These are phyloP conservation scores for Calliopsis andreniformis DNA, from an alignment of 1,140 invertebrate genomes.

Conservation along the genomic window DNA sequence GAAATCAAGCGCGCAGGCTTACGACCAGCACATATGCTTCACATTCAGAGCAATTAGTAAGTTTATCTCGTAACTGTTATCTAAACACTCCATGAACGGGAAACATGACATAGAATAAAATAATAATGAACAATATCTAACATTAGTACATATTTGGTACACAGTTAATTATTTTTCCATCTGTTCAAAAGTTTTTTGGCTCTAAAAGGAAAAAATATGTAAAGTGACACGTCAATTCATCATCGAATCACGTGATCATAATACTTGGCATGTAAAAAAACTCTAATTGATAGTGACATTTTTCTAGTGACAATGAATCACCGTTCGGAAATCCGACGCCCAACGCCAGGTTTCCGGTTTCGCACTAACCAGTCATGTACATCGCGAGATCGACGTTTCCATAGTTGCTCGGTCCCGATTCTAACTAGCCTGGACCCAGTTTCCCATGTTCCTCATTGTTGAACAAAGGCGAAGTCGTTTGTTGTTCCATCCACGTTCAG, in stretches of 20 bases:
- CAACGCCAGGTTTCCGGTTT: constrained; percentile 51
- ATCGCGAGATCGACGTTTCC: constrained; percentile 29
- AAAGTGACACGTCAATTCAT: constrained; percentile 11
- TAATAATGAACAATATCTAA: too few relatives aligned
- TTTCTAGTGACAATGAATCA: constrained; percentile 41
- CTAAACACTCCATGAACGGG: too few relatives aligned
- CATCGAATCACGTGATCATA: constrained; percentile 17
- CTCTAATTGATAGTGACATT: constrained; percentile 18
- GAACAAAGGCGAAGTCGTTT: constrained; percentile 27
- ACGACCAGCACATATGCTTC: not conserved
- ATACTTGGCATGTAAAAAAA: constrained; percentile 27
- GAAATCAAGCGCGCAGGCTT: not conserved
- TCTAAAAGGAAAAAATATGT: too few relatives aligned
- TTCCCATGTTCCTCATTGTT: constrained; percentile 18
- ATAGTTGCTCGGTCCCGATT: constrained; percentile 22
- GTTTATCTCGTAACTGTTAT: not conserved
- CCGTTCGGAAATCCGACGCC: constrained; percentile 41
- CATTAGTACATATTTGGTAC: too few relatives aligned
- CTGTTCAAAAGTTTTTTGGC: too few relatives aligned
- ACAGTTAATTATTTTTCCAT: too few relatives aligned
- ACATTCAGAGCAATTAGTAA: not conserved
- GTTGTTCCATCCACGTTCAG: constrained; percentile 7
- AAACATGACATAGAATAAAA: too few relatives aligned
- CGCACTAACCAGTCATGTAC: constrained; percentile 35
- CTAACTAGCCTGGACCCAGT: not conserved